Conservation (phyloP, 2,113 vertebrate genomes). For the Platycercus adscitus region DNA sequence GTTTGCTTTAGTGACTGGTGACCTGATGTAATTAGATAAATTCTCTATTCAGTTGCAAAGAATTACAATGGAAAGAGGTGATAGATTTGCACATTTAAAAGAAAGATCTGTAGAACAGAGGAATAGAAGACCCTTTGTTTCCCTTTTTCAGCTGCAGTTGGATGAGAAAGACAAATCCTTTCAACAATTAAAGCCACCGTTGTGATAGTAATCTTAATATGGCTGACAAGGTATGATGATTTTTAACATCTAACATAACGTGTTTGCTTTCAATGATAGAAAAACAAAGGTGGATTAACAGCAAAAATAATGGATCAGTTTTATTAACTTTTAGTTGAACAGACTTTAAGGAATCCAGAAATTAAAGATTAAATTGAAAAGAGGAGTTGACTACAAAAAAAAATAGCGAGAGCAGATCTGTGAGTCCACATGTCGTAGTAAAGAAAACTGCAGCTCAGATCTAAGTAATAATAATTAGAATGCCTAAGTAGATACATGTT, state of each 20-base stretch:
- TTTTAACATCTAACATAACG: not conserved
- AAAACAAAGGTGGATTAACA: not conserved
- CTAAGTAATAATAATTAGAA: not conserved
- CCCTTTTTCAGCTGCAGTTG: not conserved
- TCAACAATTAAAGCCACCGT: not conserved
- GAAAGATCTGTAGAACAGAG: not conserved
- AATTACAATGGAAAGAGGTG: not conserved
- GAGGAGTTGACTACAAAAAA: not conserved
- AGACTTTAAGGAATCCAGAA: not conserved
- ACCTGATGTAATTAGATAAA: not conserved
- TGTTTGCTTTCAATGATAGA: not conserved
- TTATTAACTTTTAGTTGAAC: not conserved
- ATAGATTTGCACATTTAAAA: not conserved
- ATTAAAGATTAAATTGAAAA: not conserved
- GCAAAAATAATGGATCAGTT: not conserved
- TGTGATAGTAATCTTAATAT: not conserved
- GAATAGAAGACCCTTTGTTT: not conserved
- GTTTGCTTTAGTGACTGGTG: not conserved
- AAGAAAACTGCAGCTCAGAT: not conserved
- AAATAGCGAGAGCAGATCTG: rapidly evolving
- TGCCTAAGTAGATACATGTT: not conserved
- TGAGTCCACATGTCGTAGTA: not conserved
- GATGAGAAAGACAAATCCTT: not conserved
- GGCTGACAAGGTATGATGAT: not conserved
- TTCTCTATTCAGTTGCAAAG: not conserved